Conservation (phyloP, 2,113 vertebrate species). For the Orthonyx spaldingii region DNA sequence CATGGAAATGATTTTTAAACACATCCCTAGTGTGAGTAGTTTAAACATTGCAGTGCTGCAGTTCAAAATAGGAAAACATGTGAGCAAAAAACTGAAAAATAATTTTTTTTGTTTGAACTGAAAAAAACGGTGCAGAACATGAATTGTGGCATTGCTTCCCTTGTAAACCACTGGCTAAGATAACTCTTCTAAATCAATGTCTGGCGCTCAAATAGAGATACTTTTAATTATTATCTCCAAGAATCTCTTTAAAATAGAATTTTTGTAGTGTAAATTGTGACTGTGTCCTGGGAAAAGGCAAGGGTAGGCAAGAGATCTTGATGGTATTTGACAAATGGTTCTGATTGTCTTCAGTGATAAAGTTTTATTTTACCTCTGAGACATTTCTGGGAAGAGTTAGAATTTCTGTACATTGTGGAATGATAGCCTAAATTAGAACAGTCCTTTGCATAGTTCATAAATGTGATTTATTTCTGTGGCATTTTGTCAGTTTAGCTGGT, state of each 20-base stretch:
- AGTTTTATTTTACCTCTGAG: conserved; percentile 33
- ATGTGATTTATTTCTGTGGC: conserved; percentile 31
- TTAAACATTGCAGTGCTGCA: background rate
- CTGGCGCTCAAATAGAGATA: background rate
- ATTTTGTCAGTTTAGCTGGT: conserved; percentile 20
- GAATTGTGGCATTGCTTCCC: background rate
- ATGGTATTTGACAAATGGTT: background rate
- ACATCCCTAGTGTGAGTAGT: background rate
- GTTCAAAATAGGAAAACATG: background rate
- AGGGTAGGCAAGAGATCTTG: background rate
- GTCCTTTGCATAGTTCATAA: conserved; percentile 37
- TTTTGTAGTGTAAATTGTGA: background rate
- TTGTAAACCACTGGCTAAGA: background rate
- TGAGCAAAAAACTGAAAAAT: background rate
- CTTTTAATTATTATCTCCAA: background rate
- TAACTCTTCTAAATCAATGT: background rate
- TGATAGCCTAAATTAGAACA: background rate
- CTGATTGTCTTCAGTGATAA: background rate
- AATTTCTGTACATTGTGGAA: background rate
- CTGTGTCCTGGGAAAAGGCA: background rate
- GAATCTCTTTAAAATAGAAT: background rate
- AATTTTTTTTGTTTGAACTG: background rate
- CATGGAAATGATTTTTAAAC: background rate
- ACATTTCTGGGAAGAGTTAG: background rate
- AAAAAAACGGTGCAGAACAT: background rate